Conservation (phyloP, 2,888 invertebrate genomes). For the Xylota segnis region DNA sequence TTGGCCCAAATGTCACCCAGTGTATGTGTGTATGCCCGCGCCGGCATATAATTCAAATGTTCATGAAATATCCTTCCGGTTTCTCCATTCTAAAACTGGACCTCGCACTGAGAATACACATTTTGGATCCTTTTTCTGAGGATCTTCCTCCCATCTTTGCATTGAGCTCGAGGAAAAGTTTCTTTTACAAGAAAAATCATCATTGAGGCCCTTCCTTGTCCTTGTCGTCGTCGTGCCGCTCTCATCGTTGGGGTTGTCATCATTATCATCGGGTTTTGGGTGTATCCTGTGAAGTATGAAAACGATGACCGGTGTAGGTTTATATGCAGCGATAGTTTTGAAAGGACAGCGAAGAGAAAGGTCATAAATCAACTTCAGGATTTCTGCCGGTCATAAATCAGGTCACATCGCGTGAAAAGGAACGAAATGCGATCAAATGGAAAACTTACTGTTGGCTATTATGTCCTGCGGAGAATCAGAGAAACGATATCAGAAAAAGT, state of each 20-base stretch:
- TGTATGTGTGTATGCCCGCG: conserved; percentile 3
- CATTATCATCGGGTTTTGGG: background rate
- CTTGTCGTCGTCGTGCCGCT: conserved; percentile 20
- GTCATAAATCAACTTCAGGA: conserved; percentile 65
- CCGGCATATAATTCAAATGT: conserved; percentile 64
- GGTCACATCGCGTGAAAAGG: conserved; percentile 47
- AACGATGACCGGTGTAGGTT: conserved; percentile 43
- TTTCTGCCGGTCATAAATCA: conserved; percentile 58
- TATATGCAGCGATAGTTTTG: conserved; percentile 36
- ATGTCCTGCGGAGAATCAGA: background rate
- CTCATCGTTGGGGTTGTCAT: conserved; percentile 1
- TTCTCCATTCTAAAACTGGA: conserved; percentile 11
- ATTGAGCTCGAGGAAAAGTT: background rate
- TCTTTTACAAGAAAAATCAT: conserved; percentile 32
- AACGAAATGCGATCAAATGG: conserved; percentile 53
- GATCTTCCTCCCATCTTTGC: conserved; percentile 5
- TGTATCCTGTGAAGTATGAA: conserved; percentile 22
- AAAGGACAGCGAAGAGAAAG: conserved; percentile 31
- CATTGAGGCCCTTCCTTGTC: conserved; percentile 8
- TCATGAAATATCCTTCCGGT: conserved; percentile 61
- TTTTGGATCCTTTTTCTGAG: conserved; percentile 3
- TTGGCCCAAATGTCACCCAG: conserved; percentile 48
- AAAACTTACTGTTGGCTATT: conserved; percentile 2
- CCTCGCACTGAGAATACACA: background rate
- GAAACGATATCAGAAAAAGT: background rate